Evolutionary conservation across 2,888 invertebrate species (phyloP), one percentile per base, ranked within the genome.

Genomic region (Tinea semifulvella): DNA sequence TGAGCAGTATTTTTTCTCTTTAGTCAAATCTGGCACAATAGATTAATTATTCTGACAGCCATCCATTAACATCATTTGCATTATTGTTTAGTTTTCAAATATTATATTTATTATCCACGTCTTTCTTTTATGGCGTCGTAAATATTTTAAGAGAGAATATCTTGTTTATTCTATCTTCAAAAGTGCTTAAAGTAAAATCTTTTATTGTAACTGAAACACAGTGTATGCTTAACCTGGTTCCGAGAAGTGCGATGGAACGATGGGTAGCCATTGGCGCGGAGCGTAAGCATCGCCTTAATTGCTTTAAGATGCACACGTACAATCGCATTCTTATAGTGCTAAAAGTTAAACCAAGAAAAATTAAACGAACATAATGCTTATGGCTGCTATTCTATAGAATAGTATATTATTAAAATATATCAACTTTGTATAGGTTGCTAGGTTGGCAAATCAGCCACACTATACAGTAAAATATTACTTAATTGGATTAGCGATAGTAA

Each of bases 211-310:
- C n/a, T n/a, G n/a, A 2, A 31, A 31, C 14, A 31, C 13, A 31
- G 7, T 31, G 38, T 38, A 18, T 40, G 17, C 22, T 40, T 40
- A 22, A 40, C 40, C 40, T 18, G 22, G 40, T 22, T 40, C 40
- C 22, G 14, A 40, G 18, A 38, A 19, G n/a, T 40, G 20, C 40
- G 6, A 18, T 40, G 40, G 40, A 22, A 22, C 22, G 22, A 40
- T 40, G 11, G 22, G 13, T 22, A 40, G 11, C 10, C 40, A 40
- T 22, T 22, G 40, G 40, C 3, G 22, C 22, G 13, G 13, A 40
- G 13, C 18, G n/a, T 8, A 14, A 40, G 22, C 13, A 40, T 40
- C 22, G 40, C 2, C 13, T 22, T 22, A 40, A 40, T 40, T 40
- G 22, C 22, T 11, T n/a, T 7, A 40, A 40, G 22, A 40, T 22